These are phyloP conservation scores for Pangasius mekongensis DNA, from an alignment of 2,797 vertebrate genomes.

Conservation along the genomic window DNA sequence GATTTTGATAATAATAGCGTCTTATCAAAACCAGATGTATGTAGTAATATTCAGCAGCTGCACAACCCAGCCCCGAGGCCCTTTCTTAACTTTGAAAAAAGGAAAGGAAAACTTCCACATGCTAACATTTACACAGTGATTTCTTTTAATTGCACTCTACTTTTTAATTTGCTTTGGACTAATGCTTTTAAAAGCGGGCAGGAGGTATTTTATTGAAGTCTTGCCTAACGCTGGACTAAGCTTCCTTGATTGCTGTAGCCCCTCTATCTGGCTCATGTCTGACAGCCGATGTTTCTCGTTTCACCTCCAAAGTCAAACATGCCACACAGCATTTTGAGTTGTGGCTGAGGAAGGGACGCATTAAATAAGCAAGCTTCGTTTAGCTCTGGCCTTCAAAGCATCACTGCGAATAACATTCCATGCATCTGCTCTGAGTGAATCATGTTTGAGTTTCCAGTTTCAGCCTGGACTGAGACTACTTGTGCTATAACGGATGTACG, in stretches of 20 bases:
- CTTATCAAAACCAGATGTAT: slow-evolving; percentile 84
- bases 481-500: slow-evolving; percentile 63
- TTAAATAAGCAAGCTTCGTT: slow-evolving; percentile 63
- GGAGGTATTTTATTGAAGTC: slow-evolving; percentile 82
- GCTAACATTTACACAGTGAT: slow-evolving; percentile 88
- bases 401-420: slow-evolving; percentile 60
- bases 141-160: slow-evolving; percentile 85
- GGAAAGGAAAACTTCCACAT: slow-evolving; percentile 81
- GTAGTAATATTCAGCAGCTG: slow-evolving; percentile 84
- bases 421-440: slow-evolving; percentile 62
- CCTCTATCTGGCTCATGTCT: slow-evolving; percentile 71
- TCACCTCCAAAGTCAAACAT: slow-evolving; percentile 73
- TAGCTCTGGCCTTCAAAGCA: slow-evolving; percentile 67
- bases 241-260: slow-evolving; percentile 73
- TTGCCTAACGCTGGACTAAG: slow-evolving; percentile 71
- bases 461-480: slow-evolving; percentile 56
- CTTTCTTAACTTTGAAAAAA: slow-evolving; percentile 75
- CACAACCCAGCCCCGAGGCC: slow-evolving; percentile 71
- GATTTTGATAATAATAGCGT: slow-evolving; percentile 84
- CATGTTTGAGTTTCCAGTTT: slow-evolving; percentile 57
- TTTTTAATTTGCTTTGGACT: slow-evolving; percentile 86
- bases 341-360: slow-evolving; percentile 50
- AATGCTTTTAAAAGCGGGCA: slow-evolving; percentile 83
- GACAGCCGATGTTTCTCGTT: slow-evolving; percentile 73
- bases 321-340: slow-evolving; percentile 68